phyloP scores from a whole-genome alignment of 2,797 vertebrate genomes.

The Betta splendens region DNA sequence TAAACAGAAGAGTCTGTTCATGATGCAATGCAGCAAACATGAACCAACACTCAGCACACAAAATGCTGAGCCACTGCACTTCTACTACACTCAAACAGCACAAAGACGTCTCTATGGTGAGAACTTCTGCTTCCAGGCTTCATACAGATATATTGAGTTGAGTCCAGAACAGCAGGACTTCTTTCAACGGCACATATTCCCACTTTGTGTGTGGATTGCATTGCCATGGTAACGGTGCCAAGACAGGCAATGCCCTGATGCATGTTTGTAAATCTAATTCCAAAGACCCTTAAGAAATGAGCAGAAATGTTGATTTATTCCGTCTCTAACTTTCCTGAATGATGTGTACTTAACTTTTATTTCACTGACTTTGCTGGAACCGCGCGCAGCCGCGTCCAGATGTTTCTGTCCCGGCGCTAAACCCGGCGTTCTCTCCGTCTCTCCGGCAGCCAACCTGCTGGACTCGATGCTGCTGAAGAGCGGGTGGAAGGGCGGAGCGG shows the following conservation, averaged over 20 bases:
- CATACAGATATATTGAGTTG: constrained; percentile 54
- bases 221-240: constrained; percentile 47
- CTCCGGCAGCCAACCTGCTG: constrained; percentile 80
- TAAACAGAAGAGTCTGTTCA: background rate
- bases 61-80: too few relatives aligned
- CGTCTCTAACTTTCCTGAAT: constrained; percentile 19
- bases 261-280: constrained; percentile 5
- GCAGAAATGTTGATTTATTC: constrained; percentile 43
- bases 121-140: constrained; percentile 38
- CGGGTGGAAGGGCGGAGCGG: constrained; percentile 85
- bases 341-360: constrained; percentile 35
- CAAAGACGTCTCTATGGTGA: constrained; percentile 55
- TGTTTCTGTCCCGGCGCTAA: constrained; percentile 18
- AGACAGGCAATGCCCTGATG: constrained; percentile 6
- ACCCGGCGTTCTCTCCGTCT: background rate
- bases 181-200: constrained; percentile 49
- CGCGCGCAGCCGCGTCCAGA: constrained; percentile 16
- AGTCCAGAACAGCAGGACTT: constrained; percentile 50
- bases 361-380: constrained; percentile 3
- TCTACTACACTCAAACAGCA: constrained; percentile 20
- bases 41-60: background rate
- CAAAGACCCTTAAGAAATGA: constrained; percentile 24
- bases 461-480: constrained; percentile 89
- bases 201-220: constrained; percentile 43
- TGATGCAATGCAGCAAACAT: too few relatives aligned